Conservation (phyloP, 2,797 vertebrate species). For the Hypotaenidia okinawae region DNA sequence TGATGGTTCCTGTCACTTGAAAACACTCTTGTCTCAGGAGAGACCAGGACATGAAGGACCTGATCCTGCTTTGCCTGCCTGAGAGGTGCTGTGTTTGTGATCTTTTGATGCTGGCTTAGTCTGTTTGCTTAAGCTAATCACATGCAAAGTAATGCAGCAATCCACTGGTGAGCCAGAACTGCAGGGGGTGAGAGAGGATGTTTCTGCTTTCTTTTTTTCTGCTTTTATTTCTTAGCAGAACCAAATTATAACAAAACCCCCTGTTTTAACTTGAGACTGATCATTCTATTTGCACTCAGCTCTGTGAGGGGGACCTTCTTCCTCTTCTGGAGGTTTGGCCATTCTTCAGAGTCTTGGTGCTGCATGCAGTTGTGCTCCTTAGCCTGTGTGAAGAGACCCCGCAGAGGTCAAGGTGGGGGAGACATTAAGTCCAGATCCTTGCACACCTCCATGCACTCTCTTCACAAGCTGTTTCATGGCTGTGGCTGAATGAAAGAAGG, state of each 20-base stretch:
- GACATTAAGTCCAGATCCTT: not conserved
- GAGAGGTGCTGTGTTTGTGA: not conserved
- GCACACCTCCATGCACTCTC: not conserved
- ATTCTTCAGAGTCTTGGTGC: not conserved
- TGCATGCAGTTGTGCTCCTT: not conserved
- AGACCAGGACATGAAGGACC: not conserved
- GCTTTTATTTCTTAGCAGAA: not conserved
- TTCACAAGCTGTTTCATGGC: not conserved
- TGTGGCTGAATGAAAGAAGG: not conserved
- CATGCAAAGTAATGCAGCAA: not conserved
- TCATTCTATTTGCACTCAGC: not conserved
- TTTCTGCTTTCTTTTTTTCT: not conserved
- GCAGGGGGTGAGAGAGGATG: not conserved
- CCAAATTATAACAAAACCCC: not conserved
- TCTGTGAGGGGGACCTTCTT: not conserved
- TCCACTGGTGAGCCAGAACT: not conserved
- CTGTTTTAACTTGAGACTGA: not conserved
- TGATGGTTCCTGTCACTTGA: not conserved
- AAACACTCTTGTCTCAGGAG: not conserved
- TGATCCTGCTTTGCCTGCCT: not conserved
- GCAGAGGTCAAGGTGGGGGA: not conserved
- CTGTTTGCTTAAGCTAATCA: not conserved
- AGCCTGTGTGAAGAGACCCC: not conserved
- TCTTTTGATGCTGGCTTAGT: not conserved
- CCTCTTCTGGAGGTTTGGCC: not conserved